Evolutionary conservation across 2,797 vertebrate species (phyloP).

Genomic region (Sebastes matsubarae): DNA sequence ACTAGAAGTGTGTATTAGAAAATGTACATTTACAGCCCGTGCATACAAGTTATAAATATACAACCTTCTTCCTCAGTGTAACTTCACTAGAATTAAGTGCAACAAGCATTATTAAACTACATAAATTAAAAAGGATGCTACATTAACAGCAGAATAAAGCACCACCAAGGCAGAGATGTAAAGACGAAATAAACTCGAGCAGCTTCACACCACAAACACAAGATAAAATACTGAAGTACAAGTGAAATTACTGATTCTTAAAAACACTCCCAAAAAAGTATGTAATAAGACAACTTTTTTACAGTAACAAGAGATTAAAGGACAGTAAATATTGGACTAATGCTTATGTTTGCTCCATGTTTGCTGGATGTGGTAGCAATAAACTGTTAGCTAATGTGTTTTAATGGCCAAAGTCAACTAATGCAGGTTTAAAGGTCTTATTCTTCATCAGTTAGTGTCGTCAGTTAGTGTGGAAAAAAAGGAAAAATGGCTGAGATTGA

Average conservation of each 20-base stretch:
- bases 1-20: not conserved
- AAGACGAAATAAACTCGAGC: not conserved
- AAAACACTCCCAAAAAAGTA: not conserved
- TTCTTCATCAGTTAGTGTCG: too few relatives aligned
- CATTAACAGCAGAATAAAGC: not conserved
- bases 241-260: not conserved
- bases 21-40: not conserved
- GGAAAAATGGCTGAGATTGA: too few relatives aligned
- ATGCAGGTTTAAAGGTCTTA: not conserved
- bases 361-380: too few relatives aligned
- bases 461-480: too few relatives aligned
- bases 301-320: too few relatives aligned
- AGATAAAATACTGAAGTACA: not conserved
- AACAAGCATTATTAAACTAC: not conserved
- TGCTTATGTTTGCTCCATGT: too few relatives aligned
- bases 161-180: not conserved
- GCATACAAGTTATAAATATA: not conserved
- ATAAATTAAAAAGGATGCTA: not conserved
- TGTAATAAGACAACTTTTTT: too few relatives aligned
- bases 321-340: too few relatives aligned
- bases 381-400: too few relatives aligned
- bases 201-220: not conserved
- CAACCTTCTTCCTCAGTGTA: not conserved
- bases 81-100: not conserved
- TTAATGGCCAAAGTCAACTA: not conserved